phyloP scores from a whole-genome alignment of 2,888 invertebrate genomes.

The Aphidoletes aphidimyza region DNA sequence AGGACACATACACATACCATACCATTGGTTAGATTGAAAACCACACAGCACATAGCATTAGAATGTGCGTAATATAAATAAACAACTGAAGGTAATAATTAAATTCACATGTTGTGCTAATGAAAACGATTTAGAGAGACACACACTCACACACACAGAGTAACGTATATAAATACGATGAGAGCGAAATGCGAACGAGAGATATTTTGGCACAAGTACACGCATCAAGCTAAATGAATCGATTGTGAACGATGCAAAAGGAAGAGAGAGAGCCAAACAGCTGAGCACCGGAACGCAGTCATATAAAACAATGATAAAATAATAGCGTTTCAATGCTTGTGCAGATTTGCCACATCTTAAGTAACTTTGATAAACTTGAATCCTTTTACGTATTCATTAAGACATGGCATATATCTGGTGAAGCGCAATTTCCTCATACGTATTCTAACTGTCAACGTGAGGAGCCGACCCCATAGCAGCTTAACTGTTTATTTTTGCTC shows the following conservation, averaged over 20 bases:
- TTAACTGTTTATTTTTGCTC: not conserved
- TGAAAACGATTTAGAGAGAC: not conserved
- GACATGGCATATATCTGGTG: not conserved
- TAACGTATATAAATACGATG: not conserved
- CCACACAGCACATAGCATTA: not conserved
- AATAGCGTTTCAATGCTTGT: not conserved
- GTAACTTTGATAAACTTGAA: slow-evolving; percentile 38
- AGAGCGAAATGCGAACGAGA: not conserved
- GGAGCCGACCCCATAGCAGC: not conserved
- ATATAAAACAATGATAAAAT: not conserved
- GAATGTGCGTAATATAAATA: not conserved
- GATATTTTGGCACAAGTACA: too few species aligned
- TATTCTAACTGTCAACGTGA: not conserved
- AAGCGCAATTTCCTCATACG: not conserved
- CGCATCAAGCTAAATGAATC: too few species aligned
- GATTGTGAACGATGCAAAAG: too few species aligned
- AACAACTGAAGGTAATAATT: slow-evolving; percentile 29
- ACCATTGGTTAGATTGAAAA: not conserved
- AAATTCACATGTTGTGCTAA: slow-evolving; percentile 34
- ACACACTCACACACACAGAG: too few species aligned
- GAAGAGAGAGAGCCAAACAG: not conserved
- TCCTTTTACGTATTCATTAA: slow-evolving; percentile 42
- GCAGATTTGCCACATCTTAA: not conserved
- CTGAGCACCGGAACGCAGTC: too few species aligned
- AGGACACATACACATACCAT: not conserved